Base-by-base conservation (phyloP, 30 jellyfish, hydroid and myxozoan species). In the Cassiopea andromeda region DNA sequence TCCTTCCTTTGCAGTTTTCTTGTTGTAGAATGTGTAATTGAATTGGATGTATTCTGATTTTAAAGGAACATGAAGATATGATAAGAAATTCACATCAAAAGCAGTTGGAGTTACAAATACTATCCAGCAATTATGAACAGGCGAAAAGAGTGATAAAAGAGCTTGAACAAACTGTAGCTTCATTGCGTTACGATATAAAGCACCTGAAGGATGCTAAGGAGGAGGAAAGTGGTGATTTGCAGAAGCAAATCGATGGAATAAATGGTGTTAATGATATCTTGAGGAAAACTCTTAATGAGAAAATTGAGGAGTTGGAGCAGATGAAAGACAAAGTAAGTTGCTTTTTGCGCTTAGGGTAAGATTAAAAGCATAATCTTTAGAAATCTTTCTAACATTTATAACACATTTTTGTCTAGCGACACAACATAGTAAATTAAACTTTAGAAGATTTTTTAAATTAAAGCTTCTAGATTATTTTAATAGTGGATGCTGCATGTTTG, bases 191-290 rank as follows among this genome's bases (percentile, higher is more conserved):
- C 44, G 88, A 70, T 27, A 60, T 87, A 50, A 79, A 88, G 85
- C 45, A 49, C 1, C 14, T 68, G 50, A 81, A 66, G 79, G 84
- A 50, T 17, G 69, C 85, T 19, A 45, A 89, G 48, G 64, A 77
- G 9, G 92, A 80, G 5, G 93, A 58, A 1, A 38, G 57, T 1
- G 82, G 54, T 7, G 58, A 78, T 48, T 58, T 83, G 60, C 46
- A 48, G 66, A 59, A 70, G 10, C 90, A 89, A 45, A 70, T 83
- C 15, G 92, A 89, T 9, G 97, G 92, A 2, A 74, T 83, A 19
- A 85, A 82, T 77, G 97, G 83, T 38, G 91, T 83, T 67, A 94
- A 94, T 83, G 89, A 84, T 46, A 64, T 76, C 0, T 75, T 94
- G 47, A 80, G 93, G 50, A 89, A 85, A 48, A 96, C 93, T 27